These are phyloP conservation scores for Tetranychus urticae DNA, from an alignment of 1,140 invertebrate species.

Conservation along the genomic window DNA sequence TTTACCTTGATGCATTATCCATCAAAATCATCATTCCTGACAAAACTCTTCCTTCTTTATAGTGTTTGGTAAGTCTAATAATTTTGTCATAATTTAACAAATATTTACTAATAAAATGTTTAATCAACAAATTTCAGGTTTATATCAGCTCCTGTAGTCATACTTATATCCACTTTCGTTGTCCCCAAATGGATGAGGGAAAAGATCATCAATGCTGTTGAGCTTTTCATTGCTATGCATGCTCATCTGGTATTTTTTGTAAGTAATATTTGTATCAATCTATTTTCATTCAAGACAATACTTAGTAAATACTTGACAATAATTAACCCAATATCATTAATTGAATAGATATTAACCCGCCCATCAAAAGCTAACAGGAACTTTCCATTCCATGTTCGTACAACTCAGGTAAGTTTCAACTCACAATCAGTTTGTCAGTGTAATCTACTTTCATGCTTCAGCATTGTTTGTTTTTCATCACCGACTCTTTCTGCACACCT, in stretches of 20 bases:
- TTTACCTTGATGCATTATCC: slow-evolving; percentile 60
- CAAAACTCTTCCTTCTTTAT: slow-evolving; percentile 50
- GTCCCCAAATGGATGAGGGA: slow-evolving; percentile 75
- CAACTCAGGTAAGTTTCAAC: slow-evolving; percentile 33
- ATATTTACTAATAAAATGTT: background rate
- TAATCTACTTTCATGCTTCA: too few relatives aligned
- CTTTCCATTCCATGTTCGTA: slow-evolving; percentile 62
- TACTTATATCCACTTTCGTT: slow-evolving; percentile 52
- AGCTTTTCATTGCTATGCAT: slow-evolving; percentile 42
- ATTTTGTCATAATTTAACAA: background rate
- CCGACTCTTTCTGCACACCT: too few relatives aligned
- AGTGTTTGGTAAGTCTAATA: slow-evolving; percentile 38
- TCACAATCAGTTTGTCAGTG: background rate
- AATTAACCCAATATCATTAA: slow-evolving; percentile 3
- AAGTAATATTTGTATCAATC: slow-evolving; percentile 13
- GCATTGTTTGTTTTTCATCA: too few relatives aligned
- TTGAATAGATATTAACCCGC: slow-evolving; percentile 41
- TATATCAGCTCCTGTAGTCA: slow-evolving; percentile 46
- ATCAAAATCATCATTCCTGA: slow-evolving; percentile 41
- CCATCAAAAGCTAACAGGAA: slow-evolving; percentile 56
- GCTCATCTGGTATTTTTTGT: slow-evolving; percentile 59
- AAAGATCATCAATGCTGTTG: slow-evolving; percentile 53
- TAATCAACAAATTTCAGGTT: slow-evolving; percentile 26
- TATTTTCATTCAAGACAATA: background rate
- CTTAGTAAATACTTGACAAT: background rate